Conservation (phyloP, 2,888 invertebrate species). For the Loripinus fragilis region DNA sequence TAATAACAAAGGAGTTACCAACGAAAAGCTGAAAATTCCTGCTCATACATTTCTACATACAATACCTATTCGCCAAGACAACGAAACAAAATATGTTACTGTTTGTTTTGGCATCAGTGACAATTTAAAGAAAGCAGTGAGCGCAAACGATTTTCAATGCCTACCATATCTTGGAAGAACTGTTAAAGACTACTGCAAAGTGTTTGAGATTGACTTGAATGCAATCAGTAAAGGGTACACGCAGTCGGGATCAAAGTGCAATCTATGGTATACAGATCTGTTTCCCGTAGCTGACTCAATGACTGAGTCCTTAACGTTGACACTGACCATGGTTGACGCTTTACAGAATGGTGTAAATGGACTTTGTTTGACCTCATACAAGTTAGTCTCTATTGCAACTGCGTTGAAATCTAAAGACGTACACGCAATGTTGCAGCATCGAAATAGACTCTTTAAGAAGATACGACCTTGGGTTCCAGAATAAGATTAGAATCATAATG, state of each 20-base stretch:
- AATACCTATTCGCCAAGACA: conserved; percentile 70
- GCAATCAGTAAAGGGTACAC: conserved; percentile 1
- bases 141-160: conserved; percentile 38
- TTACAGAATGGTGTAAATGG: conserved; percentile 34
- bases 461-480: conserved; percentile 29
- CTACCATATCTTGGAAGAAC: conserved; percentile 67
- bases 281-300: conserved; percentile 74
- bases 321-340: conserved; percentile 56
- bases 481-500: too few species aligned
- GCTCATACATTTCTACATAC: conserved; percentile 79
- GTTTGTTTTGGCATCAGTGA: conserved; percentile 78
- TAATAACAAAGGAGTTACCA: neutral
- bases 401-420: conserved; percentile 72
- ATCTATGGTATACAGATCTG: conserved; percentile 76
- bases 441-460: conserved; percentile 64
- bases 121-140: conserved; percentile 77
- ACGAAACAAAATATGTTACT: conserved; percentile 74
- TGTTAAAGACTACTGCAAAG: conserved; percentile 48
- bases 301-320: conserved; percentile 70
- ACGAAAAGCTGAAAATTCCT: conserved; percentile 30
- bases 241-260: conserved; percentile 39
- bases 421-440: conserved; percentile 72
- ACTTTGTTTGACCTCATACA: conserved; percentile 35
- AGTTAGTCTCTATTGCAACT: conserved; percentile 70
- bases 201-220: conserved; percentile 27